Evolutionary conservation across 2,797 vertebrate genomes (phyloP).

Genomic region (Phyllotis vaccarum): DNA sequence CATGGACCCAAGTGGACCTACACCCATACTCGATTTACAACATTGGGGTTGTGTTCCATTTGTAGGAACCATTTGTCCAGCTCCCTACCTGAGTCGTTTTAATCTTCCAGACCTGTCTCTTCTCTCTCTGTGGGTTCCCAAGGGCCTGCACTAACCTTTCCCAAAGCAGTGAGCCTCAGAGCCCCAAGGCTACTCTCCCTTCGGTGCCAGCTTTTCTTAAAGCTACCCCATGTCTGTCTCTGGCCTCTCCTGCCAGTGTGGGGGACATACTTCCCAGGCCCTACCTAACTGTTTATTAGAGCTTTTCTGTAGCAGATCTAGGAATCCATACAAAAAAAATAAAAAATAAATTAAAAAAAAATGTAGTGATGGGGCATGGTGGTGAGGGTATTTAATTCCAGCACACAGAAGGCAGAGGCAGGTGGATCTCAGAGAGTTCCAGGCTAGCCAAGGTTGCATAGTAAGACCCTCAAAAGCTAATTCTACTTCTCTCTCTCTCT

Average conservation of each 20-base stretch:
- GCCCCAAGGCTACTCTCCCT: not conserved
- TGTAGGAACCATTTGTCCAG: not conserved
- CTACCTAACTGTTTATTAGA: not conserved
- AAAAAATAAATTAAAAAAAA: no score
- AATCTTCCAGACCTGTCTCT: not conserved
- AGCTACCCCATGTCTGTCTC: not conserved
- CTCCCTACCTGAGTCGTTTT: not conserved
- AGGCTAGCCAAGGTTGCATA: not conserved
- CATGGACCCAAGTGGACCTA: no score
- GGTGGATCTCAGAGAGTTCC: not conserved
- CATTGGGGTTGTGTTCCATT: not conserved
- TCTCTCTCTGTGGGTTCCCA: not conserved
- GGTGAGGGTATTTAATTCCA: not conserved
- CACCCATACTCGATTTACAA: not conserved
- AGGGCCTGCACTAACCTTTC: not conserved
- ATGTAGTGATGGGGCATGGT: not conserved
- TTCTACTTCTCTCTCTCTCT: not conserved
- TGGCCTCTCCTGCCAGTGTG: not conserved
- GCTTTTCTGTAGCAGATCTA: not conserved
- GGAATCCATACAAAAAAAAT: no score
- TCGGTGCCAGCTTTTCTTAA: not conserved
- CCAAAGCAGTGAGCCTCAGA: not conserved
- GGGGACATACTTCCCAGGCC: not conserved
- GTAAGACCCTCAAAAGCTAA: not conserved
- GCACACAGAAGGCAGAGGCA: not conserved